Base-by-base conservation (phyloP, 2,888 invertebrate species). In the Eupithecia centaureata region DNA sequence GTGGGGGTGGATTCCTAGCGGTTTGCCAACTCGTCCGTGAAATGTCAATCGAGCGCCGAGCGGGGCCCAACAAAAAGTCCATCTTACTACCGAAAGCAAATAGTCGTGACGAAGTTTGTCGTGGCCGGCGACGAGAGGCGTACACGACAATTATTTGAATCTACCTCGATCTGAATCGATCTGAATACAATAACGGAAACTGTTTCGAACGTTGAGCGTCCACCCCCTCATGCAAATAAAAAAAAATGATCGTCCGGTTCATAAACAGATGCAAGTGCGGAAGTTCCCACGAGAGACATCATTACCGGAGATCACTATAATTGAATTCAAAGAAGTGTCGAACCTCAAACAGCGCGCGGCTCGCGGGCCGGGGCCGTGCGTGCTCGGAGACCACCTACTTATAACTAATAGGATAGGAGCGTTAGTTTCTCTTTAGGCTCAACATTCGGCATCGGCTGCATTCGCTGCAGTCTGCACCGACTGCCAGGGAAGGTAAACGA, bases 1-100 rank as follows among this genome's bases (percentile, higher is more conserved):
- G 61, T 28, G 52, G 61, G 65, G 33, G 63, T 52, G 81, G 70
- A 88, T 86, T 88, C 90, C 90, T 85, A 84, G 87, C 88, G 88
- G 86, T 82, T 84, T 83, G 85, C 82, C 87, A 84, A 84, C 76
- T 82, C 88, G 81, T 71, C 87, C 90, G 89, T 89, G 84, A 89
- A 84, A 89, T 89, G 86, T 82, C 88, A 90, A 90, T 90, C 89
- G 88, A 84, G 79, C 82, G 83, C 81, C 84, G 84, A 86, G 85
- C 51, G 51, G 58, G 35, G 22, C 58, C 12, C 35, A 0, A 51
- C 51, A 2, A 51, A 1, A 18, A 25, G 57, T n/a, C 30, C 18
- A 27, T 27, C 18, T 7, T 22, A 30, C 75, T 76, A 73, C 76
- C 72, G 77, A 79, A 77, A 68, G 72, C 67, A 42, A 74, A 76